These are phyloP conservation scores for Phataginus tetradactyla DNA, from an alignment of 2,797 vertebrate genomes.

Conservation along the genomic window DNA sequence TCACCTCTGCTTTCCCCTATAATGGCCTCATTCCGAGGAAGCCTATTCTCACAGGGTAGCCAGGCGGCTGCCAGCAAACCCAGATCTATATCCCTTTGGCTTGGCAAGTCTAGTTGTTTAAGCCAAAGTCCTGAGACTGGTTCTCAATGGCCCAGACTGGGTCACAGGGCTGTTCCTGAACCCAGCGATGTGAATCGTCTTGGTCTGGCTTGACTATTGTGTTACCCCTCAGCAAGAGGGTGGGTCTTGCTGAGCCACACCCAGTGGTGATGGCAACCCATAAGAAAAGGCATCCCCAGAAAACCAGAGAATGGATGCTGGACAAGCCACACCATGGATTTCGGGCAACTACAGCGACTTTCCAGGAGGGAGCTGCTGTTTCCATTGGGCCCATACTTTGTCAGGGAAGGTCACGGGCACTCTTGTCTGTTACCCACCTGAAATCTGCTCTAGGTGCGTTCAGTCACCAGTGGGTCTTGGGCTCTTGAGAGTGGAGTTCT, in stretches of 20 bases:
- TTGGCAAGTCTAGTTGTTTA: no score
- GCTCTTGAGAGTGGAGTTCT: not conserved
- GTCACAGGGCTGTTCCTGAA: not conserved
- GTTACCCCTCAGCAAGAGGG: rapidly evolving
- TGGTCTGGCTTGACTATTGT: no score
- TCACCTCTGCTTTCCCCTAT: rapidly evolving
- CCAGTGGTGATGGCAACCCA: not conserved
- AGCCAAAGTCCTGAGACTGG: not conserved
- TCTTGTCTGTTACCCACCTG: not conserved
- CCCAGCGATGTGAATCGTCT: not conserved
- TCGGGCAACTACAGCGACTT: rapidly evolving
- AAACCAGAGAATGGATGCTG: not conserved
- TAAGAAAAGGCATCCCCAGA: no score
- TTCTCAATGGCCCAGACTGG: not conserved
- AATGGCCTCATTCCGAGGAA: not conserved
- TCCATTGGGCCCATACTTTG: rapidly evolving
- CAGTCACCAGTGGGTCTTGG: not conserved
- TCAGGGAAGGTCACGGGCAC: not conserved
- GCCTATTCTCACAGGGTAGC: rapidly evolving
- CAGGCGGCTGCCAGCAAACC: not conserved
- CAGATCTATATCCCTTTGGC: no score
- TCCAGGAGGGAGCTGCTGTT: not conserved
- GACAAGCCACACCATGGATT: not conserved
- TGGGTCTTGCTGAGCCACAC: not conserved
- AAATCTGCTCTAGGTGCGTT: rapidly evolving